Conservation (phyloP, 2,888 invertebrate genomes). For the Nysson spinosus region DNA sequence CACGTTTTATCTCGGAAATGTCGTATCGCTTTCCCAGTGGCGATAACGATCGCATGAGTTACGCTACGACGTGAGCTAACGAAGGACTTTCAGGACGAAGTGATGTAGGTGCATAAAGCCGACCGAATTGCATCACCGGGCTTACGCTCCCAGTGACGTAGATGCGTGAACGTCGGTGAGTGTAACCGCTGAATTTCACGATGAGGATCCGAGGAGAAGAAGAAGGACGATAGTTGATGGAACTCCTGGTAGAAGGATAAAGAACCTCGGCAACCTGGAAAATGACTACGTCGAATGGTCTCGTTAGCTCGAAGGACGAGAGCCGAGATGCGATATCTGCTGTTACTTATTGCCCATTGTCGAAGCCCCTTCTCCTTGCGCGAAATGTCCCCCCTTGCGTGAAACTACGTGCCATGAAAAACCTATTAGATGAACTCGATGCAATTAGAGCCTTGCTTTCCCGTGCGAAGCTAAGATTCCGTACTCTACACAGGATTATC, state of each 20-base stretch:
- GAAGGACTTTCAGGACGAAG: constrained; percentile 32
- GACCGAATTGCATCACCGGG: constrained; percentile 41
- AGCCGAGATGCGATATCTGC: constrained; percentile 54
- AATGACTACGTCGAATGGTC: constrained; percentile 55
- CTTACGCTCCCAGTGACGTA: constrained; percentile 32
- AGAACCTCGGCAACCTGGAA: constrained; percentile 30
- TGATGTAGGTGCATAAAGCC: constrained; percentile 29
- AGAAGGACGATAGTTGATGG: not conserved
- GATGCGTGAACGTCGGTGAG: constrained; percentile 21
- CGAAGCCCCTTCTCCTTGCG: constrained; percentile 22
- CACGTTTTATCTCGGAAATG: constrained; percentile 20
- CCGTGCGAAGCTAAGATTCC: constrained; percentile 4
- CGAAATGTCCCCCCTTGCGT: constrained; percentile 24
- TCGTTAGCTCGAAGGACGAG: constrained; percentile 55
- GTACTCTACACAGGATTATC: no score
- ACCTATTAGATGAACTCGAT: constrained; percentile 45
- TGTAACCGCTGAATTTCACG: constrained; percentile 34
- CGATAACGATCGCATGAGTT: constrained; percentile 56
- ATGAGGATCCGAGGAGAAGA: not conserved
- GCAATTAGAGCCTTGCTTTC: constrained; percentile 42
- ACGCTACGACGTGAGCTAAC: constrained; percentile 39
- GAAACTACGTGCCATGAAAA: constrained; percentile 32
- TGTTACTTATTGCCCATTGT: constrained; percentile 63
- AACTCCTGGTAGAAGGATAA: not conserved
- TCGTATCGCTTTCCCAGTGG: constrained; percentile 48